Conservation (phyloP, 2,888 invertebrate genomes). For the Nomada flava region DNA sequence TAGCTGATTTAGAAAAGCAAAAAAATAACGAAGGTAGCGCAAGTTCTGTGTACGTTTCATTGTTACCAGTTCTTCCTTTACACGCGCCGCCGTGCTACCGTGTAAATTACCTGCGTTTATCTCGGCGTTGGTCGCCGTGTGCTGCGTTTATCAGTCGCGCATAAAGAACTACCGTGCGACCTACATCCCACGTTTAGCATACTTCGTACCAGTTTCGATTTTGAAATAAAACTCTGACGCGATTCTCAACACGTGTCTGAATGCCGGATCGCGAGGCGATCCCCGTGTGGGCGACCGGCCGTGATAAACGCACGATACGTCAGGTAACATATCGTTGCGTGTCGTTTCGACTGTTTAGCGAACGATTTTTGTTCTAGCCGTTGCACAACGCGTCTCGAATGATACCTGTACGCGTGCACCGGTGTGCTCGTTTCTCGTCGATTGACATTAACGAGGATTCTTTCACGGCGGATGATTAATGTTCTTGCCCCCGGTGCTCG, state of each 20-base stretch:
- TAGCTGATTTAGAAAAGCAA: too few species aligned
- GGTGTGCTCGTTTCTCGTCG: background rate
- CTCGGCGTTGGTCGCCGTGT: background rate
- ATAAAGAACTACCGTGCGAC: conserved; percentile 30
- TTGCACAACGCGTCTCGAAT: background rate
- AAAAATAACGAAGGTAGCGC: too few species aligned
- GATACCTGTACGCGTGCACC: background rate
- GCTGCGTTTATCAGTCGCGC: conserved; percentile 21
- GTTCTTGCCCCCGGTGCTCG: background rate
- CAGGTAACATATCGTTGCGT: conserved; percentile 32
- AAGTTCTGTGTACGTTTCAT: background rate
- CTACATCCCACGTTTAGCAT: conserved; percentile 57
- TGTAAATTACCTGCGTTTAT: conserved; percentile 12
- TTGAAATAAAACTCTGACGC: conserved; percentile 51
- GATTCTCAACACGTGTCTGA: conserved; percentile 33
- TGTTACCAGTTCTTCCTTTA: background rate
- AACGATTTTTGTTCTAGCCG: background rate
- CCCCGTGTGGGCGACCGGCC: conserved; percentile 43
- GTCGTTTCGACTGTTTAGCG: conserved; percentile 27
- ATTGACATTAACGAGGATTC: background rate
- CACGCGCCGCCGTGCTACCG: background rate
- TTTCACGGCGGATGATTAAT: background rate
- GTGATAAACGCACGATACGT: conserved; percentile 40
- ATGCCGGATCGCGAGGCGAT: conserved; percentile 12
- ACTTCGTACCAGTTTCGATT: conserved; percentile 56